These are phyloP conservation scores for Leiothrix lutea DNA, from an alignment of 2,113 vertebrate genomes.

Conservation along the genomic window DNA sequence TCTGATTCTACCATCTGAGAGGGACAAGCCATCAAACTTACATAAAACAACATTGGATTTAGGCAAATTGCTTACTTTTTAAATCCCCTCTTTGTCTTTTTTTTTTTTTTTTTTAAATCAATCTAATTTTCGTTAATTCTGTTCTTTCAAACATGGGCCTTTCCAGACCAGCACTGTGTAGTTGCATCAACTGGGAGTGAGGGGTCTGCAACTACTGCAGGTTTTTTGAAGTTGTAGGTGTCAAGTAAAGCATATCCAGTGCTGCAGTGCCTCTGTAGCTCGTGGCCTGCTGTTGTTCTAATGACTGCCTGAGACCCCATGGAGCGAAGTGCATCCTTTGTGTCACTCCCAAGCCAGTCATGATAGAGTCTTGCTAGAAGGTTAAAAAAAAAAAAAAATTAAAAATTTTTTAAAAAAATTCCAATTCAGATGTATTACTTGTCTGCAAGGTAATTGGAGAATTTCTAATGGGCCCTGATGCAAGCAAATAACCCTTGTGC, in stretches of 20 bases:
- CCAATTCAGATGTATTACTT: not conserved
- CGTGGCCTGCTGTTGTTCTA: not conserved
- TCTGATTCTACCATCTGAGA: not conserved
- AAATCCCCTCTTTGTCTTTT: not conserved
- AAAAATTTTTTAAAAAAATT: no score
- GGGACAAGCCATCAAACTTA: not conserved
- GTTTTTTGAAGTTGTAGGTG: not conserved
- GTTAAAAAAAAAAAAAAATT: not conserved
- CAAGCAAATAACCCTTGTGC: conserved; percentile 53
- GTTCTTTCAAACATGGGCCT: not conserved
- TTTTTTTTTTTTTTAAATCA: no score
- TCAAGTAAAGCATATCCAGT: not conserved
- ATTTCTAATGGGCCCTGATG: not conserved
- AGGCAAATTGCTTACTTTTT: not conserved
- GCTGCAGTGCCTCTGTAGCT: not conserved
- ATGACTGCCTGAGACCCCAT: not conserved
- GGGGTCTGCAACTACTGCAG: not conserved
- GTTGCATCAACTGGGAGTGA: not conserved
- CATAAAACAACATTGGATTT: not conserved
- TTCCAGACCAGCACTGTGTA: not conserved
- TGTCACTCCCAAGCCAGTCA: not conserved
- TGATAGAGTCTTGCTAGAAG: not conserved
- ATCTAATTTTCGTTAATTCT: not conserved
- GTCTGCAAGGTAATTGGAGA: not conserved
- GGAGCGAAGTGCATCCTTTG: not conserved